A percentile compares a stretch with the other conserved stretches of the same genome.
Conservation (phyloP, 2,797 vertebrate species). For the Anableps anableps region DNA sequence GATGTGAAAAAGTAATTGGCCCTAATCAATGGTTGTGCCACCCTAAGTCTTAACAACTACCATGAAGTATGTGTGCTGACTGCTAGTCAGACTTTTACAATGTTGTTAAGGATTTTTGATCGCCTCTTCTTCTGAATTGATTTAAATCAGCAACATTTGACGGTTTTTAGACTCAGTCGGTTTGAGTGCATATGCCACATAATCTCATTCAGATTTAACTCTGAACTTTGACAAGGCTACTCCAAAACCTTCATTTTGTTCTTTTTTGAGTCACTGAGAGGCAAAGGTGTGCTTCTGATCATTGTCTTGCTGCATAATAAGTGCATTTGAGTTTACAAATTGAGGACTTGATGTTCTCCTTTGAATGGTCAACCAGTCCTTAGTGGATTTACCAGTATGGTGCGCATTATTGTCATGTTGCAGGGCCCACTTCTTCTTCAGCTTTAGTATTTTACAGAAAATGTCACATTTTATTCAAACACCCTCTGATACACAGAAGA, state of each 20-base stretch:
- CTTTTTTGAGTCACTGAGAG: neutral
- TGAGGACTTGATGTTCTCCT: neutral
- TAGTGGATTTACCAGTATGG: neutral
- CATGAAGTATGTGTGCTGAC: neutral
- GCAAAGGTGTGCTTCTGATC: neutral
- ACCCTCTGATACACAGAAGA: too few species aligned
- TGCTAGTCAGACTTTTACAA: neutral
- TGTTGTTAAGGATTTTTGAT: neutral
- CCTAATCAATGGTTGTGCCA: neutral
- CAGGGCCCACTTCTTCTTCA: too few species aligned
- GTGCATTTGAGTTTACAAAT: neutral
- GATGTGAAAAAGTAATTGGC: neutral
- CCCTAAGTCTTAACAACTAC: neutral
- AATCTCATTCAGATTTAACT: neutral
- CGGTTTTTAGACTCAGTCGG: neutral
- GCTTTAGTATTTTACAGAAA: too few species aligned
- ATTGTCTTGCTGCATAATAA: neutral
- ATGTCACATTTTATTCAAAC: too few species aligned
- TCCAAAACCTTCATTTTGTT: neutral
- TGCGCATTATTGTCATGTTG: too few species aligned
- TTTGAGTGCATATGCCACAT: neutral
- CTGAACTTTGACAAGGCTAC: neutral
- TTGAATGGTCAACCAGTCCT: neutral
- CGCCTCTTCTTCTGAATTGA: neutral
- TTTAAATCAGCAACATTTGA: neutral